These are phyloP conservation scores for Dendrocopos noguchii DNA, from an alignment of 2,113 vertebrate species.

Conservation along the genomic window DNA sequence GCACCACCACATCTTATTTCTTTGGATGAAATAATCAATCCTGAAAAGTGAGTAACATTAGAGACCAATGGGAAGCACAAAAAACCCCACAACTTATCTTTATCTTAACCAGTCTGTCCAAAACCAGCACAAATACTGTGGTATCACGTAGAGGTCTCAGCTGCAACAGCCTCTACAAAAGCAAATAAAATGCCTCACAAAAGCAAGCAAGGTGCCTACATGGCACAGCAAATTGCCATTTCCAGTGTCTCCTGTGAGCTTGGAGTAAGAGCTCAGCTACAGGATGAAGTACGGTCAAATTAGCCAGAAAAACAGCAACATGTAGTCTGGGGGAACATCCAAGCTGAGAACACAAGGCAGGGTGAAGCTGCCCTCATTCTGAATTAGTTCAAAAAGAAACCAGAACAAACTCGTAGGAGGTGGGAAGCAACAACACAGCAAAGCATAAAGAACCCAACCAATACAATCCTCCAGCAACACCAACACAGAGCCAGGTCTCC, in stretches of 20 bases:
- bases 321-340: not conserved
- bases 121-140: not conserved
- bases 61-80: not conserved
- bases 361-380: not conserved
- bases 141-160: not conserved
- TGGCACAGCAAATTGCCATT: not conserved
- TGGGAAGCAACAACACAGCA: not conserved
- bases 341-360: not conserved
- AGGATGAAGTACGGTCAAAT: not conserved
- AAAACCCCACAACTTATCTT: not conserved
- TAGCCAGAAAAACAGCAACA: not conserved
- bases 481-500: not conserved
- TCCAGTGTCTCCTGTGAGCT: not conserved
- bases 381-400: not conserved
- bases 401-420: not conserved
- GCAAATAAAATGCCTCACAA: not conserved
- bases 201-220: not conserved
- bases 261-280: not conserved
- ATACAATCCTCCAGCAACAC: not conserved
- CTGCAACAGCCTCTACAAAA: not conserved
- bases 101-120: not conserved
- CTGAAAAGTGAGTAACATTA: not conserved
- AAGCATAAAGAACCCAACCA: not conserved
- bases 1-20: constrained; percentile 18
- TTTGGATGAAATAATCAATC: not conserved